Conservation (phyloP, 1,140 invertebrate genomes). For the Amyelois transitella region DNA sequence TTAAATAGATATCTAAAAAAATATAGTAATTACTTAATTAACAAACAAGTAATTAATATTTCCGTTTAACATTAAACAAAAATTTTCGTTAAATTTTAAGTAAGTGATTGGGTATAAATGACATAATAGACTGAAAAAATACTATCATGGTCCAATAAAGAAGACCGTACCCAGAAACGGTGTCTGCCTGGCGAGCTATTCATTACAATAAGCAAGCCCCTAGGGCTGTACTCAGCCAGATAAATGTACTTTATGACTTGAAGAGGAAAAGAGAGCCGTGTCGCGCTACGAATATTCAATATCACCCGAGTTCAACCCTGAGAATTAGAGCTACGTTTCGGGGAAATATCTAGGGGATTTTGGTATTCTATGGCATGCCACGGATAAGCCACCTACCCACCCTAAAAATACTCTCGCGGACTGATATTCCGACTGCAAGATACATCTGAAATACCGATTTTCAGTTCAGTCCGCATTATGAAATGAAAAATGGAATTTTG, state of each 20-base stretch:
- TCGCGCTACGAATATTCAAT: constrained; percentile 33
- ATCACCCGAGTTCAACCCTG: constrained; percentile 10
- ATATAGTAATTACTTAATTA: too few relatives aligned
- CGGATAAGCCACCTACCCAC: neutral
- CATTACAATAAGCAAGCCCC: constrained; percentile 7
- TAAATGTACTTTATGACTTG: constrained; percentile 30
- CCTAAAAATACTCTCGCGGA: constrained; percentile 1
- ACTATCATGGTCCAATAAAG: too few relatives aligned
- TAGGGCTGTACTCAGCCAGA: constrained; percentile 5
- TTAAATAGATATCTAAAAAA: too few relatives aligned
- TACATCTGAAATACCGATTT: constrained; percentile 6
- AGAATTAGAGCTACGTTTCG: constrained; percentile 10
- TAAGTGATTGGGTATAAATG: too few relatives aligned
- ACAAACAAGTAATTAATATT: too few relatives aligned
- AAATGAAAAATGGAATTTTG: neutral
- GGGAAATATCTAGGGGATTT: neutral
- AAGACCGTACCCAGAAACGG: too few relatives aligned
- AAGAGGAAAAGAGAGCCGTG: constrained; percentile 21
- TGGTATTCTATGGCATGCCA: neutral
- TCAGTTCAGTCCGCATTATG: neutral
- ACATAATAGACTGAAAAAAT: too few relatives aligned
- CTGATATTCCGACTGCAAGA: constrained; percentile 8
- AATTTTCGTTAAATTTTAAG: too few relatives aligned
- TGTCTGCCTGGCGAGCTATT: neutral
- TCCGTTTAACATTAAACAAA: too few relatives aligned